Percentiles rank a stretch among this genome's conserved stretches.
Conservation (phyloP, 2,797 vertebrate species). For the Brachyalestes nurse region DNA sequence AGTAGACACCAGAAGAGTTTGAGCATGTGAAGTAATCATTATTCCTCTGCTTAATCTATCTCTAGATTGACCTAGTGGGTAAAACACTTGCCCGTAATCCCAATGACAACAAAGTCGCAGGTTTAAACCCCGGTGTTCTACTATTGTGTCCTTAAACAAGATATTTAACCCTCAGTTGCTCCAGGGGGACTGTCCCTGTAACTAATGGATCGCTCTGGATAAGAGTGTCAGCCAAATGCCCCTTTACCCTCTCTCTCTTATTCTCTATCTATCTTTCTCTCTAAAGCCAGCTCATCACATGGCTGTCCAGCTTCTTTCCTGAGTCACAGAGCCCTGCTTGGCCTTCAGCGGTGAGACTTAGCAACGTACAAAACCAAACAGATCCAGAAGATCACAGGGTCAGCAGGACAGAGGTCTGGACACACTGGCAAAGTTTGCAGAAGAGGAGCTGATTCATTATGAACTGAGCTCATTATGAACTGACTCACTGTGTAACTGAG, state of each 20-base stretch:
- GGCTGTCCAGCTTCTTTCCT: conserved; percentile 2
- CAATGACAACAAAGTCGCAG: too few species aligned
- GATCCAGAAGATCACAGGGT: background rate
- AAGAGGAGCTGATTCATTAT: background rate
- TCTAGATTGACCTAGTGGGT: too few species aligned
- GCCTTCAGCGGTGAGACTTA: conserved; percentile 4
- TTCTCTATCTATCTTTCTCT: conserved; percentile 16
- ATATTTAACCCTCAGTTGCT: too few species aligned
- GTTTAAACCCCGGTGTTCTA: too few species aligned
- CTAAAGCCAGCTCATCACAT: conserved; percentile 32
- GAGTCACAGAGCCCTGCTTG: conserved; percentile 20
- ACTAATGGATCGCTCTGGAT: too few species aligned
- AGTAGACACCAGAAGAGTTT: background rate
- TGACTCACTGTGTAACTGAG: background rate
- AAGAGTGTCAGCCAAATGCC: too few species aligned
- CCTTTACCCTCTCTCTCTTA: background rate
- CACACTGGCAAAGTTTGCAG: background rate
- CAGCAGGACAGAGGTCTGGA: background rate
- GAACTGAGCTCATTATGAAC: background rate
- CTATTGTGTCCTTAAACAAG: too few species aligned
- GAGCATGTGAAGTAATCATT: conserved; percentile 20
- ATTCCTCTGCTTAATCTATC: conserved; percentile 28
- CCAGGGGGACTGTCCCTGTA: too few species aligned
- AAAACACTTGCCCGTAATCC: too few species aligned
- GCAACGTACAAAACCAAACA: background rate